Conservation (phyloP, 2,113 vertebrate species). For the Nansenia antarctica region DNA sequence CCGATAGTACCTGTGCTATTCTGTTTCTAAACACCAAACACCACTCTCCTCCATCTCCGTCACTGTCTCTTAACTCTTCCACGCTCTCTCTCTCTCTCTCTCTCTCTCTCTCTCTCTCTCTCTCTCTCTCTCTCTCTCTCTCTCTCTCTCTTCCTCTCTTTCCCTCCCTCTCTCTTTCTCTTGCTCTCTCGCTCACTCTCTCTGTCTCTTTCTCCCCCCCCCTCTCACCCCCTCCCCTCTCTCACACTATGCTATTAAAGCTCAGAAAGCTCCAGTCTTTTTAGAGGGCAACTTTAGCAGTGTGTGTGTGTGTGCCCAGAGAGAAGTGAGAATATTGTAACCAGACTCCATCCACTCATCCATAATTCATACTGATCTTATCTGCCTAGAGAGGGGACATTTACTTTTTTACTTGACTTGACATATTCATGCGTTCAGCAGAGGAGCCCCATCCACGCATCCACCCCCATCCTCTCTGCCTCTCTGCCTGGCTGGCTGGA, state of each 20-base stretch:
- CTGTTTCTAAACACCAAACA: too few relatives aligned
- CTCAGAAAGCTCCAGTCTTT: constrained; percentile 23
- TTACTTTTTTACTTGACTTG: constrained; percentile 58
- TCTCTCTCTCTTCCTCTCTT: not conserved
- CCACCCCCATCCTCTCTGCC: not conserved
- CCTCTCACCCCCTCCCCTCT: too few relatives aligned
- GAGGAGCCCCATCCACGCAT: too few relatives aligned
- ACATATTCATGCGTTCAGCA: constrained; percentile 44
- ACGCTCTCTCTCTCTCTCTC: too few relatives aligned
- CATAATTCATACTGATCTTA: constrained; percentile 64
- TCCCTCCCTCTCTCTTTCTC: too few relatives aligned
- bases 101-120: not conserved
- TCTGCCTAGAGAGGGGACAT: constrained; percentile 53
- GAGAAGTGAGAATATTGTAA: constrained; percentile 60
- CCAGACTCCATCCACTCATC: constrained; percentile 68
- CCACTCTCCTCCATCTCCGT: too few relatives aligned
- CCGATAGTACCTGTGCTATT: too few relatives aligned
- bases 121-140: not conserved
- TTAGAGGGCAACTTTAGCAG: not conserved
- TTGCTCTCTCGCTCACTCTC: too few relatives aligned
- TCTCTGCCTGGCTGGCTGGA: not conserved
- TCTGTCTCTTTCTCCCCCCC: too few relatives aligned
- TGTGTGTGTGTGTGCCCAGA: constrained; percentile 64
- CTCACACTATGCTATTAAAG: too few relatives aligned
- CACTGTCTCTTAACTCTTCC: constrained; percentile 4